Evolutionary conservation across 2,888 invertebrate genomes (phyloP).

Genomic region (Pristionchus entomophagus): DNA sequence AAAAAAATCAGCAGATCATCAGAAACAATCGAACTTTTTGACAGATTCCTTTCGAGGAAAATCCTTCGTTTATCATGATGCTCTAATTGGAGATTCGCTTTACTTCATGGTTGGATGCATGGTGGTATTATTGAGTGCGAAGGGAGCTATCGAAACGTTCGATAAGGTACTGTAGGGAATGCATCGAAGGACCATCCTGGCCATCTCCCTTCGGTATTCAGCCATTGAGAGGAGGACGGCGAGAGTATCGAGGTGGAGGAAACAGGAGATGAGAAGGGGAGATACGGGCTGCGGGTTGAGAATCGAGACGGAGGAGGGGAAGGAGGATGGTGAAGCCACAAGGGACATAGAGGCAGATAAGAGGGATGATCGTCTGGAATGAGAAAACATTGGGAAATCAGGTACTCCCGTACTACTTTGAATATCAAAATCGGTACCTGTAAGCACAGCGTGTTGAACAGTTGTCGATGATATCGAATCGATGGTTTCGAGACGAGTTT

Average conservation of each 20-base stretch:
- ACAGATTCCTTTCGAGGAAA: background rate
- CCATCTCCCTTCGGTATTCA: background rate
- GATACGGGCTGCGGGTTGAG: background rate
- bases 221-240: slow-evolving; percentile 1
- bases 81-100: background rate
- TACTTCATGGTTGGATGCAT: no score
- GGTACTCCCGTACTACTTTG: background rate
- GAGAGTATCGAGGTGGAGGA: background rate
- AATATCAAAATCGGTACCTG: background rate
- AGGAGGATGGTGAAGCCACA: background rate
- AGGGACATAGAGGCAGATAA: background rate
- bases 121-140: no score
- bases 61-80: background rate
- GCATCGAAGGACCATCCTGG: background rate
- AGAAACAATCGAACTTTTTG: background rate
- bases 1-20: no score
- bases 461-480: background rate
- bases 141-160: background rate
- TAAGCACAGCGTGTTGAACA: background rate
- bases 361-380: background rate
- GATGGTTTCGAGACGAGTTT: background rate
- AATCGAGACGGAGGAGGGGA: background rate
- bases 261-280: background rate
- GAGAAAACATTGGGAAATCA: background rate
- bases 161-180: background rate